Evolutionary conservation across 2,797 vertebrate species (phyloP).

Genomic region (Periparus ater): DNA sequence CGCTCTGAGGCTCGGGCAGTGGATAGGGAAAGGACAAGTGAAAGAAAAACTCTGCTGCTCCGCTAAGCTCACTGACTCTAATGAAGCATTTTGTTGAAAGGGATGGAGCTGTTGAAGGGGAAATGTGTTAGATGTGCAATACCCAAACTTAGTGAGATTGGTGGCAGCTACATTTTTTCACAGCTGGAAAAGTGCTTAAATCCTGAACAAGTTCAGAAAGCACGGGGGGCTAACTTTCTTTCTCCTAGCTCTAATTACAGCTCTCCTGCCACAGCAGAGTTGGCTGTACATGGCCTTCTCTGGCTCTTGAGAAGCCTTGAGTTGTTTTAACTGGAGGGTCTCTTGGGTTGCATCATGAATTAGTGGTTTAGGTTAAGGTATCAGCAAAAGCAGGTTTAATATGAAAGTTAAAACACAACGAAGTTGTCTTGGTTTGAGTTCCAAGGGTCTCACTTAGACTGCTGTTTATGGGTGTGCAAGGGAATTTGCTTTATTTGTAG

Average conservation of each 20-base stretch:
- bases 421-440: not conserved
- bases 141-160: not conserved
- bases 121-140: not conserved
- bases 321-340: not conserved
- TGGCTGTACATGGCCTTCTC: not conserved
- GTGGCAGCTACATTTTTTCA: not conserved
- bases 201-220: not conserved
- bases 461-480: not conserved
- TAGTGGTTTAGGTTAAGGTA: not conserved
- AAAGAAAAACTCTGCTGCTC: conserved; percentile 7
- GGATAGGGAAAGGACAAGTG: conserved; percentile 3
- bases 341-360: not conserved
- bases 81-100: conserved; percentile 21
- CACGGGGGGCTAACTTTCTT: not conserved
- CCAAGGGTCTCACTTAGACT: not conserved
- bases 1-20: not conserved
- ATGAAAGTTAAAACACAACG: not conserved
- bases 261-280: not conserved
- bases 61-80: not conserved
- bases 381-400: not conserved
- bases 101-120: conserved; percentile 2
- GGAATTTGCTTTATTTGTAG: not conserved
- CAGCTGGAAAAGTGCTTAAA: not conserved
- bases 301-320: not conserved
- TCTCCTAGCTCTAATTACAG: not conserved